Percentiles rank a stretch among this genome's conserved stretches.
These are phyloP conservation scores for Rhabdophis nuchalis DNA, from an alignment of 2,797 vertebrate species.

Conservation along the genomic window DNA sequence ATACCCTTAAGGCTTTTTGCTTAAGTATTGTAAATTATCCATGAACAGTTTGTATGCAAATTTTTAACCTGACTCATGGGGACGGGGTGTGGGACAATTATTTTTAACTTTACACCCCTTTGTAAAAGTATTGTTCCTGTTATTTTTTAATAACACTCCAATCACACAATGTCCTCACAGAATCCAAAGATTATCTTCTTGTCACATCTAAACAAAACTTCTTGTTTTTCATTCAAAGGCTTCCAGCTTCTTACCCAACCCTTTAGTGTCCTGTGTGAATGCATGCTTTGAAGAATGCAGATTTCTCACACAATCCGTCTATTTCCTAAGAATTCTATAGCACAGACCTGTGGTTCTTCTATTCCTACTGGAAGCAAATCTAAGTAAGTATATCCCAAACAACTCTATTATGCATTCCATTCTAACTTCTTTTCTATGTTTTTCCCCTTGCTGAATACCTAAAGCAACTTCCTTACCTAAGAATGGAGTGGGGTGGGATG, in stretches of 20 bases:
- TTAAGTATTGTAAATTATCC: neutral
- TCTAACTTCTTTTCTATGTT: neutral
- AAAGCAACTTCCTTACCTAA: neutral
- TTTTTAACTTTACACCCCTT: neutral
- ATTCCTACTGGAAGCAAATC: neutral
- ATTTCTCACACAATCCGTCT: neutral
- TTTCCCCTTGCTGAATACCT: neutral
- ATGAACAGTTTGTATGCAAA: neutral
- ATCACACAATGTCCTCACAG: neutral
- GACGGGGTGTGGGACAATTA: neutral
- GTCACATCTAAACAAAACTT: neutral
- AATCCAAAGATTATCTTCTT: neutral
- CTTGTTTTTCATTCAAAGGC: neutral
- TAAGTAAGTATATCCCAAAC: neutral
- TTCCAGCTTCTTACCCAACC: neutral
- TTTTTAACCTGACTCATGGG: neutral
- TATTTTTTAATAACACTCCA: neutral
- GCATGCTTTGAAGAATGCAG: neutral
- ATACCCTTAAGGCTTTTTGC: neutral
- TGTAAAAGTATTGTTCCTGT: neutral
- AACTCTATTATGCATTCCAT: neutral
- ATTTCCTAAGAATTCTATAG: neutral
- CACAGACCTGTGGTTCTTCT: neutral
- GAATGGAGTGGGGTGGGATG: neutral
- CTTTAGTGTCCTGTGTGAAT: neutral